A percentile compares a stretch with the other conserved stretches of the same genome.
Evolutionary conservation across 2,888 invertebrate species (phyloP).

Genomic region (Ephialtes manifestator): DNA sequence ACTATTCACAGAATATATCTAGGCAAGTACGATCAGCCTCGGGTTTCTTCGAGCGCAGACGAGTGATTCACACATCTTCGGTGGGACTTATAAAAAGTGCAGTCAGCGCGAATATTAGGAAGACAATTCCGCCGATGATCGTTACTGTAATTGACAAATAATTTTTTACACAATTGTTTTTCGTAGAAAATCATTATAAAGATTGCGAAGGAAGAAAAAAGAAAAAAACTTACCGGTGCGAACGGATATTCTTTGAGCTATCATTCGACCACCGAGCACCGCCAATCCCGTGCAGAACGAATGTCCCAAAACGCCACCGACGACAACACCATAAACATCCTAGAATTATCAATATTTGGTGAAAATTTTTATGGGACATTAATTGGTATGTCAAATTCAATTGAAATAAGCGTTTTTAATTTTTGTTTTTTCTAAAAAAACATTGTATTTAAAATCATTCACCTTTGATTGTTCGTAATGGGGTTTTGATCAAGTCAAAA

Average conservation of each 20-base stretch:
- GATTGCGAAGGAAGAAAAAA: conserved; percentile 21
- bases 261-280: conserved; percentile 98
- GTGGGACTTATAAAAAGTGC: conserved; percentile 95
- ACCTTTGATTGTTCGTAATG: no score
- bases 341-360: conserved; percentile 79
- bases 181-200: neutral
- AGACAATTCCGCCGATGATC: conserved; percentile 97
- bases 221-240: conserved; percentile 91
- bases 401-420: no score
- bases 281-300: conserved; percentile 98
- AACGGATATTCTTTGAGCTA: conserved; percentile 98
- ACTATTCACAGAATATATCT: conserved; percentile 52
- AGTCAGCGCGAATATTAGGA: conserved; percentile 97
- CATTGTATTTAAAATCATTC: no score
- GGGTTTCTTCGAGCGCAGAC: conserved; percentile 18
- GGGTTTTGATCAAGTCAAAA: no score
- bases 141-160: conserved; percentile 90
- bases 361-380: neutral
- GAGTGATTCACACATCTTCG: conserved; percentile 77
- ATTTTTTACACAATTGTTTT: neutral
- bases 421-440: no score
- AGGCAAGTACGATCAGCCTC: conserved; percentile 58
- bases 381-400: no score
- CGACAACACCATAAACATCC: conserved; percentile 96
- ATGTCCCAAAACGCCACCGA: conserved; percentile 98